Base-by-base conservation (phyloP, 2,113 vertebrate genomes). In the Conger conger region DNA sequence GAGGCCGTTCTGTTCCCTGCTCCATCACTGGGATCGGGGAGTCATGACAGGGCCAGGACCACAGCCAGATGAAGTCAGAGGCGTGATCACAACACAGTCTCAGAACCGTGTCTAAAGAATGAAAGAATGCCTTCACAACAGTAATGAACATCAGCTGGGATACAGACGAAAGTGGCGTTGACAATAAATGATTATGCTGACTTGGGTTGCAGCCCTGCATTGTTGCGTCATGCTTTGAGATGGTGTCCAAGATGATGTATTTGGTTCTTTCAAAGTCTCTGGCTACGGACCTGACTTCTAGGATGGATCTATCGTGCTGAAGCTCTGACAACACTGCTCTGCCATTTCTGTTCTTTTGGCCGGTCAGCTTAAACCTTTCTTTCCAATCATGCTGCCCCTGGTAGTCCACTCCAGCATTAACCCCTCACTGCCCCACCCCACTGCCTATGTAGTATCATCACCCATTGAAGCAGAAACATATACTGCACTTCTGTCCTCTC, bases 191-290 rank as follows among this genome's bases (percentile, higher is more conserved):
- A 54, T 54, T 63, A 54, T 63, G 53, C 83, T 60, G 83, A 79
- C 77, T 42, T 84, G 83, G 50, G 45, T 80, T 60, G 73, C 76
- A n/a, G 83, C 35, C 83, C 83, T 77, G 78, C 53, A 18, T 84
- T 50, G 54, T 84, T 84, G 83, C 83, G 79, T 84, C 37, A 84
- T 60, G 79, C 77, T 60, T 84, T 42, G 53, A 79, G 77, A 84
- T 53, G 57, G 50, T 79, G 53, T 68, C 77, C 83, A 84, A 80
- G 54, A 84, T 84, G 35, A 80, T 40, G 60, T 36, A 80, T 84
- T 84, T 77, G 35, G 83, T 84, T 84, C 76, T 35, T 30, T 17
- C 3, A 33, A n/a, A 73, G n/a, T 8, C 23, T 73, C 27, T 30
- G 68, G 27, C 2, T 2, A 84, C 33, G 15, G 54, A 57, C 45